Evolutionary conservation across 1,140 invertebrate species (phyloP).

Genomic region (Parasteatoda tepidariorum): DNA sequence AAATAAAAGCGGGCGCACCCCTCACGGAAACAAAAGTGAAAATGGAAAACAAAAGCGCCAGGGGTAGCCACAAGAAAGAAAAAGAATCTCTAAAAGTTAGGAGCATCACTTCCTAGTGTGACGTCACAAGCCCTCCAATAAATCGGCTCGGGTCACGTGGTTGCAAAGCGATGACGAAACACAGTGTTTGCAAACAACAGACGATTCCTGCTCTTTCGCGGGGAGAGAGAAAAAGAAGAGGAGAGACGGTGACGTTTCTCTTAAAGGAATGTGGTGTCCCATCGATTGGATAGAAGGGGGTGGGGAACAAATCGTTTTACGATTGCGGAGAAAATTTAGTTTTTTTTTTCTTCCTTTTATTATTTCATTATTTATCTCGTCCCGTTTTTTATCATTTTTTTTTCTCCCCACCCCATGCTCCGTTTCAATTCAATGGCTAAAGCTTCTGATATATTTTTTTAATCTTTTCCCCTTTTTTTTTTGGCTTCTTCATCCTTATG

Average conservation of each 20-base stretch:
- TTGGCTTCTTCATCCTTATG: constrained; percentile 23
- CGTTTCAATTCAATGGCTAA: constrained; percentile 40
- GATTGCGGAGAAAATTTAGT: constrained; percentile 56
- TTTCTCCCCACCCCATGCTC: constrained; percentile 21
- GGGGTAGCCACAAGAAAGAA: not conserved
- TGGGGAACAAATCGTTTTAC: constrained; percentile 58
- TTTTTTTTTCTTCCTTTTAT: constrained; percentile 34
- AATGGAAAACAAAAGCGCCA: not conserved
- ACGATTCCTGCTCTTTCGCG: constrained; percentile 39
- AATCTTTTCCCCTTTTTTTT: constrained; percentile 5
- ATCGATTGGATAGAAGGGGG: constrained; percentile 29
- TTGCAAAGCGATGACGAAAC: constrained; percentile 44
- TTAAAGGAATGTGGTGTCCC: constrained; percentile 50
- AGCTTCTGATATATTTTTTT: not conserved
- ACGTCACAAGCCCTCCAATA: constrained; percentile 42
- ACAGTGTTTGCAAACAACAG: constrained; percentile 57
- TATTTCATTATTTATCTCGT: constrained; percentile 57
- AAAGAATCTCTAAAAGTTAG: constrained; percentile 7
- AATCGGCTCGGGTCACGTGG: constrained; percentile 49
- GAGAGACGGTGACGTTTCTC: constrained; percentile 40
- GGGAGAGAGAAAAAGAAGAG: not conserved
- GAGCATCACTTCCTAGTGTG: not conserved
- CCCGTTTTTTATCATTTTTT: constrained; percentile 11
- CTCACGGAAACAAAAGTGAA: not conserved
- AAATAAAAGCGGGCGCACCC: not conserved